Base-by-base conservation (phyloP, 2,797 vertebrate genomes). In the Oreochromis grahami region DNA sequence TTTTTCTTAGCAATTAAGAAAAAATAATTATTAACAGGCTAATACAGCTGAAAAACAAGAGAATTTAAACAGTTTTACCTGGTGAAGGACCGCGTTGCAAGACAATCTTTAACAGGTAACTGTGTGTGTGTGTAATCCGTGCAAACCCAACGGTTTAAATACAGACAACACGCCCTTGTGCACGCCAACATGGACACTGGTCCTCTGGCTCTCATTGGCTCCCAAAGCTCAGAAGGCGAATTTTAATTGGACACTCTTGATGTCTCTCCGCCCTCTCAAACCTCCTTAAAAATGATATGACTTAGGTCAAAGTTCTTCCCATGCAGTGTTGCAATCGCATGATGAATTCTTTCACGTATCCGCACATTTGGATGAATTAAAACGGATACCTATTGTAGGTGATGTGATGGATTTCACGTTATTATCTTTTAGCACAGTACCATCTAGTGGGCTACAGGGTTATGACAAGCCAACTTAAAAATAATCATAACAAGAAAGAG, bases 61-160 rank as follows among this genome's bases (percentile, higher is more conserved):
- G 8, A 77, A 19, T 9, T 8, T 32, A 21, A 12, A n/a, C 9
- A 41, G 19, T 56, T 53, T 84, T 95, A 95, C 95, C 94, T 94
- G 87, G 68, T 82, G 79, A 52, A 26, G 84, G 5, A 48, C 3
- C 56, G 82, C 41, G 83, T n/a, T 1, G 82, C 34, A 76, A 36
- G 2, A 60, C 26, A 3, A 38, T 91, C 77, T n/a, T 79, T 36
- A 24, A 2, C 88, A 91, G 90, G 92, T 93, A 65, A 86, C 19
- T 84, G 1, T 63, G 10, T 24, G 84, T 32, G 88, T 92, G 91
- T 72, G 32, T 77, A 86, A 90, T 89, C 76, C n/a, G 79, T 51
- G 56, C 81, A 85, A 84, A 86, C 21, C 84, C 79, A 52, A 7
- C 21, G 80, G 85, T 93, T 96, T 96, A 96, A 95, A 95, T 96